These are phyloP conservation scores for Hydrotaea cyrtoneurina DNA, from an alignment of 2,888 invertebrate species.

Conservation along the genomic window DNA sequence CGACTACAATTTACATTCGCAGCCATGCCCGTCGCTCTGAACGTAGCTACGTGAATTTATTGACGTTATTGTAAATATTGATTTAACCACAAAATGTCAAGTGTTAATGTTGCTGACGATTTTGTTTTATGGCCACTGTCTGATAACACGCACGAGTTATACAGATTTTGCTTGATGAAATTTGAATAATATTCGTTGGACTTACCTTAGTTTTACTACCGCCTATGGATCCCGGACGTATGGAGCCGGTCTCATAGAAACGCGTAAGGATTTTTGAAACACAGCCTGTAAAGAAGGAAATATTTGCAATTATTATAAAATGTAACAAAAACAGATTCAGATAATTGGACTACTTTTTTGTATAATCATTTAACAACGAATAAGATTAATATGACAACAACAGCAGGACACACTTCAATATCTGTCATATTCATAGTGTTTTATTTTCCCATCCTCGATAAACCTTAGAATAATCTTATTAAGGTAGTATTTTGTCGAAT, in stretches of 20 bases:
- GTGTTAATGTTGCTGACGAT: constrained; percentile 28
- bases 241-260: constrained; percentile 98
- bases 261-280: constrained; percentile 98
- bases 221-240: constrained; percentile 96
- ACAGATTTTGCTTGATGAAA: neutral
- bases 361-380: too few relatives aligned
- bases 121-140: neutral
- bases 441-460: too few relatives aligned
- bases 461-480: too few relatives aligned
- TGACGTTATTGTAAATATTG: constrained; percentile 44
- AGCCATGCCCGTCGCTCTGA: neutral
- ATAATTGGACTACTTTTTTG: too few relatives aligned
- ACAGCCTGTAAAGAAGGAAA: constrained; percentile 83
- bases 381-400: too few relatives aligned
- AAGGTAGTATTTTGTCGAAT: too few relatives aligned
- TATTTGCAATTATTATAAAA: constrained; percentile 8
- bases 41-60: constrained; percentile 12
- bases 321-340: too few relatives aligned
- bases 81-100: constrained; percentile 48
- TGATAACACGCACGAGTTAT: neutral
- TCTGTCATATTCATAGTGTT: too few relatives aligned
- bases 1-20: constrained; percentile 3
- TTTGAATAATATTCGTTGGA: constrained; percentile 44
- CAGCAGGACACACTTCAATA: too few relatives aligned
- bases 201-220: constrained; percentile 96